Base-by-base conservation (phyloP, 2,113 vertebrate genomes). In the Onychostruthus taczanowskii region DNA sequence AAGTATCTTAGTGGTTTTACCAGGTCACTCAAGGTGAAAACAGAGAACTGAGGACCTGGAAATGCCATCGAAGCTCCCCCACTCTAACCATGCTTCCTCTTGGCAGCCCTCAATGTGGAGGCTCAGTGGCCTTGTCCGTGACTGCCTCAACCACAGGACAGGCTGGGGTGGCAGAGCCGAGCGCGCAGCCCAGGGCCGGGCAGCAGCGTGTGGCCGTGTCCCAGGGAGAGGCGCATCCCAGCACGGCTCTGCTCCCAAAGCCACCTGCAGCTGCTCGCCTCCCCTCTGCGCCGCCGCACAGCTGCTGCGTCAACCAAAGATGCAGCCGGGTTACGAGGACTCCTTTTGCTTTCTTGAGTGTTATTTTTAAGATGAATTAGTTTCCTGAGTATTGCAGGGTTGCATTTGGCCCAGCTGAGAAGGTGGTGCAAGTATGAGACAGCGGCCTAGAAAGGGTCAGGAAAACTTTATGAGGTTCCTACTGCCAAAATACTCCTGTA, bases 161-260 rank as follows among this genome's bases (percentile, higher is more conserved):
- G 66, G 23, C 17, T 12, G 33, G 28, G 31, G 37, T 59, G 1
- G 14, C 28, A 43, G 22, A 85, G 75, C n/a, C 28, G 41, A 20
- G 61, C 23, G 56, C 27, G 2, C 16, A 63, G 62, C 37, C 35
- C 6, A 6, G 63, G 62, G 59, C 30, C 21, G 27, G 26, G 5
- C 7, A 70, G 39, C 18, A 52, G 8, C 0, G 0, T 18, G 39
- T 22, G 28, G 44, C 5, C 2, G 2, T 30, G 7, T 22, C 47
- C 22, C 15, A 13, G 41, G 59, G 66, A 52, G 46, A 35, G 30
- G 61, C 2, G 3, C 46, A 5, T 58, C 39, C 35, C 26, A 20
- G 62, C 1, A 2, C 28, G 12, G 35, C 20, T 41, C 58, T 67
- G 72, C 7, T 17, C 39, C 27, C 2, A 1, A 13, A 58, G 56